These are phyloP conservation scores for Scrobipalpa costella DNA, from an alignment of 2,888 invertebrate species.

Conservation along the genomic window DNA sequence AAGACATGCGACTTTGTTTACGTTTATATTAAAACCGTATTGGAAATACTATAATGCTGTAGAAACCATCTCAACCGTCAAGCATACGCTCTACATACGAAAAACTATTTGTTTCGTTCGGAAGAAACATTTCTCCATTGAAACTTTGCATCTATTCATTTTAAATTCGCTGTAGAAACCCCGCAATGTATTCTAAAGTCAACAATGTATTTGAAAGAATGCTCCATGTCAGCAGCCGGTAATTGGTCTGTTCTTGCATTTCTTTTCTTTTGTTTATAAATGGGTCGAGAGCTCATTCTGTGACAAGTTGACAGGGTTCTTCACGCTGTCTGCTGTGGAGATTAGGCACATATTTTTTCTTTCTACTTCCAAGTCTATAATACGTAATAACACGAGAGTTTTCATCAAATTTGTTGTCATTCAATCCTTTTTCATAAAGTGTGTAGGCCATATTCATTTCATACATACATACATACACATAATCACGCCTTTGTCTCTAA, in stretches of 20 bases:
- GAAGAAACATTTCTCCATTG: neutral
- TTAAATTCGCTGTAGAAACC: neutral
- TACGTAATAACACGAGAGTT: no score
- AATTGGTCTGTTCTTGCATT: conserved; percentile 15
- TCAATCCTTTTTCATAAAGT: no score
- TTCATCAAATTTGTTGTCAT: no score
- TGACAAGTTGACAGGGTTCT: conserved; percentile 17
- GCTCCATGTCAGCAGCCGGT: conserved; percentile 5
- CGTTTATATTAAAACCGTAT: no score
- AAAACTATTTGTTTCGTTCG: neutral
- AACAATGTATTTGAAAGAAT: neutral
- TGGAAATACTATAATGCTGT: no score
- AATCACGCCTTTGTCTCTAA: no score
- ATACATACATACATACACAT: no score
- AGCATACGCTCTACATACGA: conserved; percentile 8
- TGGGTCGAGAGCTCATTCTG: conserved; percentile 19
- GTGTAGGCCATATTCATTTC: no score
- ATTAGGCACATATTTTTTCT: neutral
- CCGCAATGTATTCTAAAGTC: neutral
- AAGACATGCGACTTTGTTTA: no score
- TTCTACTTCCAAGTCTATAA: neutral
- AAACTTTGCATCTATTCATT: neutral
- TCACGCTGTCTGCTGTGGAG: neutral
- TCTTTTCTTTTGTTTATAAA: conserved; percentile 20
- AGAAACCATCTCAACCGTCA: conserved; percentile 3